Base-by-base conservation (phyloP, 2,888 invertebrate genomes). In the Diadromus collaris region DNA sequence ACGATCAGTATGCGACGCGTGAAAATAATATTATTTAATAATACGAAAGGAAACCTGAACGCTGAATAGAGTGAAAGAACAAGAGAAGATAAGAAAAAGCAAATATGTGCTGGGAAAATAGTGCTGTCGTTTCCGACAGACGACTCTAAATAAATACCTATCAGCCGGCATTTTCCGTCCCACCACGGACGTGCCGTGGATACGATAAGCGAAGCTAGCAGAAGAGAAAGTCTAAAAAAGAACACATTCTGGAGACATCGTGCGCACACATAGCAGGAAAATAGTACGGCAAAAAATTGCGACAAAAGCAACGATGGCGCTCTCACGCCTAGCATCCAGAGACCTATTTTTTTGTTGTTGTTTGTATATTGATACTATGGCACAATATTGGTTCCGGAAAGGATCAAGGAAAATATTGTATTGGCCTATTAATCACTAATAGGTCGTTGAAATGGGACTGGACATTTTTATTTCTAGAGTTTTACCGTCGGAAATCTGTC, bases 161-260 rank as follows among this genome's bases (percentile, higher is more conserved):
- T 63, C 19, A 2, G 19, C 7, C 16, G 32, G 27, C 48, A 51
- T 38, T 56, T 44, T 51, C n/a, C 61, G 34, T 34, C 44, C 44
- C 68, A n/a, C 63, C 54, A 6, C 54, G n/a, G n/a, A 61, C 75
- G 75, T 69, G 69, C 41, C 54, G 29, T 19, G 68, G 56, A 46
- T 54, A 46, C 69, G 69, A 75, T 68, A 68, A 41, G 38, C 32
- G 32, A 54, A 21, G 54, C 27, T 27, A 74, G 38, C 29, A 32
- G 34, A 56, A 63, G 29, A 16, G 13, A 61, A 61, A 51, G 4
- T n/a, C n/a, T n/a, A 48, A 24, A 51, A 19, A 41, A 24, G 10
- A 4, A 6, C 10, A 54, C n/a, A 38, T 54, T 51, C 58, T 6
- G 27, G 21, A 44, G 46, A 32, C 24, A 29, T 24, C 34, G 24